A percentile compares a stretch with the other conserved stretches of the same genome.
These are phyloP conservation scores for Therioaphis trifolii DNA, from an alignment of 2,888 invertebrate species.

Conservation along the genomic window DNA sequence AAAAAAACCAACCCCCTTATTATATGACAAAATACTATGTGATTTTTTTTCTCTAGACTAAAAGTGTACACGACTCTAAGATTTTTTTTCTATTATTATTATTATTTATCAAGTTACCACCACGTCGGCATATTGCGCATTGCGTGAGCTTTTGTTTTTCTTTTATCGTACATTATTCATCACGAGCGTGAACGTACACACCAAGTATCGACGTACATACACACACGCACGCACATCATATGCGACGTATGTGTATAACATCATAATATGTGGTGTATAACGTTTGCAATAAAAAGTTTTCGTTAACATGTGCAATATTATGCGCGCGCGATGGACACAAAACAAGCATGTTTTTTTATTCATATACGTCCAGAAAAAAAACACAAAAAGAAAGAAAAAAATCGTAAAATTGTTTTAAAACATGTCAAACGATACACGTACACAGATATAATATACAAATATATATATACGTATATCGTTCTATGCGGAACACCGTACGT, in stretches of 20 bases:
- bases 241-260: no score
- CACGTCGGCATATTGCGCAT: not conserved
- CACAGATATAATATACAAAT: constrained; percentile 39
- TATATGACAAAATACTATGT: constrained; percentile 30
- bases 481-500: constrained; percentile 36
- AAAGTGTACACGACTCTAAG: no score
- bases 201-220: no score
- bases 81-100: no score
- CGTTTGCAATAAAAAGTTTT: not conserved
- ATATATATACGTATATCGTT: constrained; percentile 46
- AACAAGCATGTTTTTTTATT: not conserved
- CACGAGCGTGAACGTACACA: not conserved
- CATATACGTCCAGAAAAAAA: constrained; percentile 50
- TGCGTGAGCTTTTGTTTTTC: not conserved
- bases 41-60: not conserved
- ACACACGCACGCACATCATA: not conserved
- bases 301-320: not conserved
- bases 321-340: constrained; percentile 1
- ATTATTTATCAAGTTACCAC: not conserved
- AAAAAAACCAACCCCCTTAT: not conserved
- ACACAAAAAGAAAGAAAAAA: constrained; percentile 50
- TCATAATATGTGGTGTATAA: not conserved
- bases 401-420: not conserved
- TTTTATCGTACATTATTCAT: not conserved
- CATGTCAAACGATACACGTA: constrained; percentile 51